phyloP scores from a whole-genome alignment of 2,888 invertebrate species.

The Calameuta idolon region DNA sequence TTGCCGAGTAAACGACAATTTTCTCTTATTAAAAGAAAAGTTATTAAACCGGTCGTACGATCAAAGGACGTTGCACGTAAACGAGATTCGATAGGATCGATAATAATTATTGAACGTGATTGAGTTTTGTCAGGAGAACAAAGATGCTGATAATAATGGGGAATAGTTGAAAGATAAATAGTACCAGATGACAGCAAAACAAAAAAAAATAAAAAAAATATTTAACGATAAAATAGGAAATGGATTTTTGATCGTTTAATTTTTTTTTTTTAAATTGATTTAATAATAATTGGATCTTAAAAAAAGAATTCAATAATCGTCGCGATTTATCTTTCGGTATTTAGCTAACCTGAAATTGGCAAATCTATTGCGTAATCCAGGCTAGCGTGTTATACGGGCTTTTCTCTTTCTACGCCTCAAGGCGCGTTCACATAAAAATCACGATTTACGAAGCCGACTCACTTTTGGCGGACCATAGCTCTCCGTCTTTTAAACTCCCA shows the following conservation, averaged over 20 bases:
- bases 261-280: no score
- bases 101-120: not conserved
- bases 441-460: constrained; percentile 63
- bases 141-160: not conserved
- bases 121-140: not conserved
- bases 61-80: not conserved
- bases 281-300: not conserved
- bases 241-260: no score
- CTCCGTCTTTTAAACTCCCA: constrained; percentile 72
- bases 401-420: not conserved
- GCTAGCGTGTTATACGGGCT: not conserved
- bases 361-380: not conserved
- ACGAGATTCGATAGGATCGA: not conserved
- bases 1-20: constrained; percentile 36
- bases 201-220: not conserved
- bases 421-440: not conserved
- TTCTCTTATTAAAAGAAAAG: constrained; percentile 43
- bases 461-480: constrained; percentile 85
- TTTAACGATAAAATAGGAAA: no score
- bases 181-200: accelerated
- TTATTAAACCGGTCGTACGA: not conserved
- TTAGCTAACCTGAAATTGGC: not conserved
- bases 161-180: not conserved
- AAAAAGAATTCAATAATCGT: not conserved
- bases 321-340: not conserved